Base-by-base conservation (phyloP, 2,113 vertebrate species). In the Phocoena sinus region DNA sequence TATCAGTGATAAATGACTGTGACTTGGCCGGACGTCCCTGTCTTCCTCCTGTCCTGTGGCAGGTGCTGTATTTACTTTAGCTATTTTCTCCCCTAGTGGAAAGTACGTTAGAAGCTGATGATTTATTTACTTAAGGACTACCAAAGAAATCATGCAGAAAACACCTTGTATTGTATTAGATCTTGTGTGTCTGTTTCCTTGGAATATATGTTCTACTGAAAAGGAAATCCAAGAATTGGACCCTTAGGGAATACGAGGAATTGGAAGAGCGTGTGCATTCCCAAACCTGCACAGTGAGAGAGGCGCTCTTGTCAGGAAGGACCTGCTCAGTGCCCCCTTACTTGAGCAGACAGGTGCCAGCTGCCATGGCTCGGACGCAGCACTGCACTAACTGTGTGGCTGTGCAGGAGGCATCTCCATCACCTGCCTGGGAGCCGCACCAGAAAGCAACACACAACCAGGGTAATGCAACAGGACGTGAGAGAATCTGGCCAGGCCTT, bases 261-360 rank as follows among this genome's bases (percentile, higher is more conserved):
- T 12, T 10, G 36, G 67, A 26, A 79, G 38, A 8, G 0, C 2
- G 0, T 10, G 26, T 21, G 5, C 1, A 1, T 18, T 26, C 68
- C 44, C 4, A 68, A 23, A 1, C 18, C 10, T 7, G 8, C 73
- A 5, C 8, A 2, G 15, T 1, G 8, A 18, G 3, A 9, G 3
- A 13, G 17, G 13, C 0, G 15, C 21, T 26, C 26, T 31, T 8
- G 0, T 4, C 15, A 17, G 5, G 38, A 2, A 1, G 23, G 44
- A 11, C 36, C 28, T 53, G 53, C n/a, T 7, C 2, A 0, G 5
- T 12, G 11, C 33, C 50, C 36, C n/a, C 6, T 47, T 17, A 3
- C 26, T 2, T n/a, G 28, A 26, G n/a, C 11, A 14, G 74, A 8
- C 36, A 60, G 77, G 21, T 38, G 21, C 28, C 31, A 26, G 25